Conservation (phyloP, 2,888 invertebrate species). For the Homarus gammarus region DNA sequence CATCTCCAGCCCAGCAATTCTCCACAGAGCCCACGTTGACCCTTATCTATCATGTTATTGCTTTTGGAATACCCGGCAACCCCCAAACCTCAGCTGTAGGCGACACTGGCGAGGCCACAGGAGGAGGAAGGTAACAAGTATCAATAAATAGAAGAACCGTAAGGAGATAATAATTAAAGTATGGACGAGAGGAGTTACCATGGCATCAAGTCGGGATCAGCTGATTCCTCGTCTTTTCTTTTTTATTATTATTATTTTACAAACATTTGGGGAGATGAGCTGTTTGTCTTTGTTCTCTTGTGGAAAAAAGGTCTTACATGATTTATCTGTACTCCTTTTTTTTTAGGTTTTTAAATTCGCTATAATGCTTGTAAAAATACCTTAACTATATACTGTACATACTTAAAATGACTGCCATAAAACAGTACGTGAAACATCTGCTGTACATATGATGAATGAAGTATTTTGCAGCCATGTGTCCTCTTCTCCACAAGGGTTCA, state of each 20-base stretch:
- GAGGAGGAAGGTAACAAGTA: constrained; percentile 38
- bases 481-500: background rate
- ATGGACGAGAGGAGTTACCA: constrained; percentile 7
- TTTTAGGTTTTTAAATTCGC: background rate
- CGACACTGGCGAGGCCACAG: constrained; percentile 26
- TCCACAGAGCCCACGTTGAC: constrained; percentile 66
- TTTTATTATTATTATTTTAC: background rate
- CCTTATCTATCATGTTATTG: constrained; percentile 68
- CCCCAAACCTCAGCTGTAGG: constrained; percentile 30
- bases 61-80: constrained; percentile 66
- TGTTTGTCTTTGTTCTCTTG: background rate
- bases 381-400: constrained; percentile 4
- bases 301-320: background rate
- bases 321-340: background rate
- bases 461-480: background rate
- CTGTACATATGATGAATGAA: background rate
- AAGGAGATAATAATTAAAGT: background rate
- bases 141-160: constrained; percentile 31
- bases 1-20: constrained; percentile 47
- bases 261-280: background rate
- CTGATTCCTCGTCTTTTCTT: too few species aligned
- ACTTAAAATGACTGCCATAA: background rate
- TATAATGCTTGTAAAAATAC: background rate
- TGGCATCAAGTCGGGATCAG: background rate
- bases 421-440: background rate